phyloP scores from a whole-genome alignment of 2,113 vertebrate species.

The Archocentrus centrarchus region DNA sequence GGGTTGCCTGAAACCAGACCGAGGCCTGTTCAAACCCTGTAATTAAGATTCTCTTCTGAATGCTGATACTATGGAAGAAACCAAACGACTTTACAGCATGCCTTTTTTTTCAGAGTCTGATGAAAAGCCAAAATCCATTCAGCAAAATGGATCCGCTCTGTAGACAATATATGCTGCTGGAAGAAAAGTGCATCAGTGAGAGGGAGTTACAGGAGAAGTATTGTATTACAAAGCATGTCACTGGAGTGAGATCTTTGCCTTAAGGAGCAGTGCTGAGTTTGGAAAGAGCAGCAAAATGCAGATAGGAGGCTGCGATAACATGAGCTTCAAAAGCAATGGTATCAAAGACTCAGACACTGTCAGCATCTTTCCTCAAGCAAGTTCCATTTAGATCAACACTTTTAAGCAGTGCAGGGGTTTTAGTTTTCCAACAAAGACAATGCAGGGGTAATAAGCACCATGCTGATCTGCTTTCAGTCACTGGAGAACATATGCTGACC shows the following conservation, averaged over 20 bases:
- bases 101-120: conserved; percentile 69
- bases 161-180: conserved; percentile 50
- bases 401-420: not conserved
- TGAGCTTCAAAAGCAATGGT: not conserved
- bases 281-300: conserved; percentile 36
- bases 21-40: conserved; percentile 74
- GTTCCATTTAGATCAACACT: conserved; percentile 8
- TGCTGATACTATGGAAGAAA: conserved; percentile 82
- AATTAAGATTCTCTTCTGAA: conserved; percentile 82
- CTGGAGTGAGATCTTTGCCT: conserved; percentile 39
- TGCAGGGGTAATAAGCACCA: conserved; percentile 55
- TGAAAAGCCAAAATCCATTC: conserved; percentile 74
- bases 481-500: conserved; percentile 74
- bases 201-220: conserved; percentile 52
- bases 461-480: conserved; percentile 41
- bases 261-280: conserved; percentile 28
- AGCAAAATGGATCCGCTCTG: conserved; percentile 68
- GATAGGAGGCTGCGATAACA: conserved; percentile 6
- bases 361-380: not conserved
- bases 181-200: conserved; percentile 61
- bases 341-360: conserved; percentile 6
- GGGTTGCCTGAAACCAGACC: conserved; percentile 79
- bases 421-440: conserved; percentile 52
- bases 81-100: conserved; percentile 80
- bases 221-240: conserved; percentile 58